Percentiles rank a stretch among this genome's conserved stretches.
These are phyloP conservation scores for Catharus bicknelli DNA, from an alignment of 2,113 vertebrate species.

Conservation along the genomic window DNA sequence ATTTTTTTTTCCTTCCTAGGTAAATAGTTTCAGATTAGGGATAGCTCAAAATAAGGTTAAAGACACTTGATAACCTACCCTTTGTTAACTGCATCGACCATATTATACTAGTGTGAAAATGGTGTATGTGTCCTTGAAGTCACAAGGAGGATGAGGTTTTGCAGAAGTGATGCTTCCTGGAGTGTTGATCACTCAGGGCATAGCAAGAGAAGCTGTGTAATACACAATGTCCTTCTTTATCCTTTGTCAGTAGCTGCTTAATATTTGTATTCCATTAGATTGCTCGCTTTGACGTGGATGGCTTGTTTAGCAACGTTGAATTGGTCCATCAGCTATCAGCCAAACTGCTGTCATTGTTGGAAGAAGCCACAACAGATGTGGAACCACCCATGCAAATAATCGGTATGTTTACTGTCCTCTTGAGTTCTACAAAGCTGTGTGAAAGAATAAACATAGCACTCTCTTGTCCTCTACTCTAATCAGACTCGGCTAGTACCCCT, in stretches of 20 bases:
- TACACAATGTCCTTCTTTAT: neutral
- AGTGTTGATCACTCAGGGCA: neutral
- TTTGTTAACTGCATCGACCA: neutral
- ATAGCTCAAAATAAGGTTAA: constrained; percentile 23
- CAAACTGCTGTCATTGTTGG: constrained; percentile 84
- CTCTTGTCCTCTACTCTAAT: neutral
- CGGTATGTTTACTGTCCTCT: constrained; percentile 81
- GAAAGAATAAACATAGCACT: constrained; percentile 53
- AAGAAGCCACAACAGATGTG: constrained; percentile 84
- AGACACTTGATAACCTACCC: neutral
- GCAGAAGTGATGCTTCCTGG: neutral
- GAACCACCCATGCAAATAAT: constrained; percentile 87
- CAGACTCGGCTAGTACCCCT: neutral
- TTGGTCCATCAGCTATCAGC: constrained; percentile 89
- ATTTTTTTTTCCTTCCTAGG: constrained; percentile 35
- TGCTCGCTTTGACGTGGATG: constrained; percentile 84
- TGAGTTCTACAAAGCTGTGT: constrained; percentile 11
- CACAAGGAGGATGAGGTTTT: neutral
- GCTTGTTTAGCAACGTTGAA: constrained; percentile 94
- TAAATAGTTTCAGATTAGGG: constrained; percentile 21
- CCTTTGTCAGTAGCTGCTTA: neutral
- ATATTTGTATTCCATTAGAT: constrained; percentile 77
- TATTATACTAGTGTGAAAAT: constrained; percentile 7
- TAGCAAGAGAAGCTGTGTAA: neutral
- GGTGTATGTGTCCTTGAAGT: constrained; percentile 7